Evolutionary conservation across 2,888 invertebrate genomes (phyloP).

Genomic region (Brachyopa scutellaris): DNA sequence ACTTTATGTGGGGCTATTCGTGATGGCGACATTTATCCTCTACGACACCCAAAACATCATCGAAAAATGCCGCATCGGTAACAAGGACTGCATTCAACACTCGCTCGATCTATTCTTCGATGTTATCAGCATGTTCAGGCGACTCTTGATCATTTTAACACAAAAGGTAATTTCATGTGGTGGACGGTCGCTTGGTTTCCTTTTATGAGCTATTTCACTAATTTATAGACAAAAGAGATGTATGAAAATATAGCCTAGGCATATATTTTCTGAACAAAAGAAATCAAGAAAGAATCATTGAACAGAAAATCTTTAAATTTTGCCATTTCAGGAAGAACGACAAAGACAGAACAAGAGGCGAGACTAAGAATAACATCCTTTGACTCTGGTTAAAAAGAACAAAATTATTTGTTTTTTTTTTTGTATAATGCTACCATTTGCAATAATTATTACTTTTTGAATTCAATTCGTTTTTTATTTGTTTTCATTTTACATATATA

Average conservation of each 20-base stretch:
- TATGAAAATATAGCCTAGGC: conserved; percentile 13
- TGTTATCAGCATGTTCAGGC: conserved; percentile 96
- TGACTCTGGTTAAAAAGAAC: conserved; percentile 39
- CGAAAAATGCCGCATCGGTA: conserved; percentile 94
- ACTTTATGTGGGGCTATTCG: conserved; percentile 92
- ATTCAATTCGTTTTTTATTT: conserved; percentile 27
- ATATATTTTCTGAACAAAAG: conserved; percentile 18
- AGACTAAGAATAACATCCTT: conserved; percentile 39
- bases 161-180: conserved; percentile 87
- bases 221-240: conserved; percentile 66
- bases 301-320: conserved; percentile 31
- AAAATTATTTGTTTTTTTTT: conserved; percentile 33
- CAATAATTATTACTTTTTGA: conserved; percentile 39
- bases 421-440: conserved; percentile 7
- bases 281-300: conserved; percentile 40
- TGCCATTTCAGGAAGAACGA: conserved; percentile 73
- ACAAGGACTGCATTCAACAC: conserved; percentile 95
- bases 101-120: conserved; percentile 97
- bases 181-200: neutral
- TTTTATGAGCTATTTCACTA: conserved; percentile 11
- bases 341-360: conserved; percentile 71
- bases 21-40: conserved; percentile 97
- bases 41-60: conserved; percentile 99
- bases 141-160: conserved; percentile 93
- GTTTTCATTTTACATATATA: neutral